These are phyloP conservation scores for Pseudeuparius sepicola DNA, from an alignment of 2,888 invertebrate genomes.

Conservation along the genomic window DNA sequence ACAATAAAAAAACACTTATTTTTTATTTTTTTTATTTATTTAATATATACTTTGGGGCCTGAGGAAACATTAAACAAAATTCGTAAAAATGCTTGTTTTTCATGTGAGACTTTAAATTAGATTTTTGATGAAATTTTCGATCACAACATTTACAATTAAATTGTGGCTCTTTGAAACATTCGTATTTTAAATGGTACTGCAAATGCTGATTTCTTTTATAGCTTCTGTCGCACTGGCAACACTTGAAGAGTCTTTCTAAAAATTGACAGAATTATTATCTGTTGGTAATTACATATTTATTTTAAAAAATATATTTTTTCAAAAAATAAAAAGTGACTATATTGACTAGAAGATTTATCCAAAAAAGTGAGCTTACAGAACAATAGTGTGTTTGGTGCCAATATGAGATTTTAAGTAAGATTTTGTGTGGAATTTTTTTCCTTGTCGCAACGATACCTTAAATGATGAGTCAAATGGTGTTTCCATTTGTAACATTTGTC, in stretches of 20 bases:
- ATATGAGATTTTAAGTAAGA: conserved; percentile 24
- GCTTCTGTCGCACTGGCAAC: conserved; percentile 3
- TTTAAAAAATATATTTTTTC: too few relatives aligned
- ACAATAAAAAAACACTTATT: too few relatives aligned
- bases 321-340: too few relatives aligned
- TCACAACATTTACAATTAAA: conserved; percentile 10
- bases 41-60: too few relatives aligned
- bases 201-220: too few relatives aligned
- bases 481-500: conserved; percentile 33
- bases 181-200: conserved; percentile 18
- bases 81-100: too few relatives aligned
- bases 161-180: conserved; percentile 19
- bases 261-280: conserved; percentile 7
- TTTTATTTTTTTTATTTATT: too few relatives aligned
- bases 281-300: too few relatives aligned
- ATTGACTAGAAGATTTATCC: background rate
- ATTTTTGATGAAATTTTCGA: too few relatives aligned
- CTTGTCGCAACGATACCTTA: conserved; percentile 45
- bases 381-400: conserved; percentile 14
- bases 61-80: too few relatives aligned
- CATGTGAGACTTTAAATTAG: too few relatives aligned
- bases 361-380: conserved; percentile 2
- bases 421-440: conserved; percentile 39
- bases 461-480: conserved; percentile 39
- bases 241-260: too few relatives aligned